phyloP scores from a whole-genome alignment of 2,888 invertebrate species.

The Metalampra italica region DNA sequence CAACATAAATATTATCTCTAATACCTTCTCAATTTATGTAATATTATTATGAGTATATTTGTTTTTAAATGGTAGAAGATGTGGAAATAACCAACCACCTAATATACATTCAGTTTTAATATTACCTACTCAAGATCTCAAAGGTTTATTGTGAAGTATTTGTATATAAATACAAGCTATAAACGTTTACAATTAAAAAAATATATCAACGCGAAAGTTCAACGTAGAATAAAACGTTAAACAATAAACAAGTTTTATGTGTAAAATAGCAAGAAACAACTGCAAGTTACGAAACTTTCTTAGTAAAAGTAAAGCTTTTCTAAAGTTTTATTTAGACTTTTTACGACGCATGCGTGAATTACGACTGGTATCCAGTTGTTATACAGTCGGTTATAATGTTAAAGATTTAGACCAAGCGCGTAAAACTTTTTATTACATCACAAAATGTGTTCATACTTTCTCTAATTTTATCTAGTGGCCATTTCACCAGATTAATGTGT shows the following conservation, averaged over 20 bases:
- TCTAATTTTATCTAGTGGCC: conserved; percentile 26
- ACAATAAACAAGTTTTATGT: conserved; percentile 7
- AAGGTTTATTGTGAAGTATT: too few species aligned
- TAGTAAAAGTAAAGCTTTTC: conserved; percentile 29
- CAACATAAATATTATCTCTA: conserved; percentile 4
- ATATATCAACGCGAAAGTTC: too few species aligned
- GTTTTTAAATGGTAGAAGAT: too few species aligned
- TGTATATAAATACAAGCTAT: too few species aligned
- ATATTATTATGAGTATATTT: background rate
- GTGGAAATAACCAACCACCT: too few species aligned
- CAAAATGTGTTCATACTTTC: conserved; percentile 27
- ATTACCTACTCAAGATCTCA: too few species aligned
- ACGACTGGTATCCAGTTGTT: conserved; percentile 25
- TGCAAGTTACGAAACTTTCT: conserved; percentile 14
- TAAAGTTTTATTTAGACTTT: conserved; percentile 12
- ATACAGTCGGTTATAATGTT: conserved; percentile 13
- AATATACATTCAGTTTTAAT: too few species aligned
- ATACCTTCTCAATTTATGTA: background rate
- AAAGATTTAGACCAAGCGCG: conserved; percentile 32
- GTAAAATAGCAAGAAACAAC: background rate
- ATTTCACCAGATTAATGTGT: background rate
- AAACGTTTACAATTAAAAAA: too few species aligned
- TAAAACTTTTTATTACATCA: conserved; percentile 42
- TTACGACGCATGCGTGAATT: conserved; percentile 22
- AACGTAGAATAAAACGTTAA: background rate